Evolutionary conservation across 2,113 vertebrate species (phyloP), one percentile per base, ranked within the genome.

Genomic region (Thryonomys swinderianus): DNA sequence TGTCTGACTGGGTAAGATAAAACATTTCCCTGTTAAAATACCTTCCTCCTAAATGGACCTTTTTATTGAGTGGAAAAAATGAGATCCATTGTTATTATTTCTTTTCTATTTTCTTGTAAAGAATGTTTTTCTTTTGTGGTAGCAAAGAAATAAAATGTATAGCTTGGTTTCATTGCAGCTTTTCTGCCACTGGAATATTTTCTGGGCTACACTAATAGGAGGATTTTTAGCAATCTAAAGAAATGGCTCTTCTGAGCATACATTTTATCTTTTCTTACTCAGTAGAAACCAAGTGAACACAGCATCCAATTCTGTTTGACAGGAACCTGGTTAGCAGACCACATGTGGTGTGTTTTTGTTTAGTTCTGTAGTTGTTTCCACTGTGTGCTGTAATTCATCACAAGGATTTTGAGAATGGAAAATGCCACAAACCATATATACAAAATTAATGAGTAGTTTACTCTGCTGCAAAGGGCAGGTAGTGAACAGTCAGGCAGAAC

Each of bases 401-500:
- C 79, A 71, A 67, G 74, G 85, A 95, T 88, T 95, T 95, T 89
- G 90, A 95, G 93, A 95, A 96, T 86, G 76, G 92, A 97, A 97
- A 96, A 95, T 97, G 95, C 96, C 90, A 96, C 94, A 91, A 80
- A 93, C 69, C 82, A 96, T 91, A 96, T 94, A 86, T 76, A 89
- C 80, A 94, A 86, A 97, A 97, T 97, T 96, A 98, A 97, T 97
- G 96, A 96, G 76, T 76, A 92, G 73, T 96, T 97, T 94, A 90
- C 80, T 85, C 59, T 30, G 45, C 81, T 96, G 91, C 93, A 95
- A 96, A 91, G 85, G 64, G 94, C 94, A 97, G 92, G 80, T 90
- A 86, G 69, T 89, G 88, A 80, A 96, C 45, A 92, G 69, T 85
- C 37, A 92, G 85, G 79, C 61, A 61, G 79, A 95, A 80, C 62